These are phyloP conservation scores for Babyrousa celebensis DNA, from an alignment of 2,797 vertebrate species.

Conservation along the genomic window DNA sequence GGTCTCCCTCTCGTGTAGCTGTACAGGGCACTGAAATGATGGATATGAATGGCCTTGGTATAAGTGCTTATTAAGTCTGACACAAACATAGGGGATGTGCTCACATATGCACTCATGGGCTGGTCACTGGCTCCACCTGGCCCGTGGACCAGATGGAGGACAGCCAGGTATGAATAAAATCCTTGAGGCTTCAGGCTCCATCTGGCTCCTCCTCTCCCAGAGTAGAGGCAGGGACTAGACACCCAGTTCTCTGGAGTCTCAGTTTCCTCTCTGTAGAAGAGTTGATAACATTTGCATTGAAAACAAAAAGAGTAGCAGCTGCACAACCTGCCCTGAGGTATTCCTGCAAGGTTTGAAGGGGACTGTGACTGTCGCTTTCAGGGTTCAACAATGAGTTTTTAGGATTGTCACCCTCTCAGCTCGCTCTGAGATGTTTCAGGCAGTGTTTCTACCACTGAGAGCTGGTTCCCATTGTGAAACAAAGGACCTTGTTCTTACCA, in stretches of 20 bases:
- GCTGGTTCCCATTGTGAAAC: neutral
- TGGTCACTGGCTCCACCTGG: neutral
- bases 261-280: conserved; percentile 13
- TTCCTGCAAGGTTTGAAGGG: neutral
- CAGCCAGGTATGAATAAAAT: neutral
- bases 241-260: neutral
- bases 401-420: neutral
- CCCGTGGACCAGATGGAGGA: neutral
- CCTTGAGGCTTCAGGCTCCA: neutral
- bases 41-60: neutral
- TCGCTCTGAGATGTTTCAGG: neutral
- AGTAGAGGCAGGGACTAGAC: neutral
- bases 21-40: neutral
- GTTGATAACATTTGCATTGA: neutral
- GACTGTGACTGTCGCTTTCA: neutral
- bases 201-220: neutral
- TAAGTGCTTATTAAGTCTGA: neutral
- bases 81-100: neutral
- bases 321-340: neutral
- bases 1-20: neutral
- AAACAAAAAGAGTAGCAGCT: neutral
- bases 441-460: neutral
- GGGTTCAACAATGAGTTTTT: neutral
- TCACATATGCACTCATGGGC: neutral
- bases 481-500: neutral